These are phyloP conservation scores for Machaerirhynchus nigripectus DNA, from an alignment of 2,113 vertebrate genomes.

Conservation along the genomic window DNA sequence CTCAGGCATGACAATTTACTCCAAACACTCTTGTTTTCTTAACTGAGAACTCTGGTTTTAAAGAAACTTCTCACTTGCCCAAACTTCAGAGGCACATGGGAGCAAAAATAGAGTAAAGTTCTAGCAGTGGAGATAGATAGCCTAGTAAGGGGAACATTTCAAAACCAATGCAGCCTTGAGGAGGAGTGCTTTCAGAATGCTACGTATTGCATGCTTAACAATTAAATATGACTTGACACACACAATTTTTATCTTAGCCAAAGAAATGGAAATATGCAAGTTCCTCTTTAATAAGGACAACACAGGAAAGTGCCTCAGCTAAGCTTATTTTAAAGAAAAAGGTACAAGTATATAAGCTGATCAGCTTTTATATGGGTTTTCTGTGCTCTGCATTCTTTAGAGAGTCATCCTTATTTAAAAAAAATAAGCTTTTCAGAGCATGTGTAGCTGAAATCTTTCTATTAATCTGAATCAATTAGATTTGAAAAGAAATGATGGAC, in stretches of 20 bases:
- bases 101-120: not conserved
- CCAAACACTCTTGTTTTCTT: not conserved
- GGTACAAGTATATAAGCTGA: not conserved
- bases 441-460: slow-evolving; percentile 1
- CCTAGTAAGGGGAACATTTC: not conserved
- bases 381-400: not conserved
- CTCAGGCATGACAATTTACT: not conserved
- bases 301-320: not conserved
- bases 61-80: not conserved
- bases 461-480: slow-evolving; percentile 44
- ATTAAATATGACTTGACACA: not conserved
- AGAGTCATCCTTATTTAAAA: not conserved
- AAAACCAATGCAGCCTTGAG: not conserved
- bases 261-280: not conserved
- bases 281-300: not conserved
- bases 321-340: slow-evolving; percentile 22
- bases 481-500: slow-evolving; percentile 15
- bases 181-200: not conserved
- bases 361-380: not conserved
- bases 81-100: not conserved
- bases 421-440: slow-evolving; percentile 16
- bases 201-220: accelerated
- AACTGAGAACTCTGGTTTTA: not conserved
- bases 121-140: not conserved
- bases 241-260: not conserved